Base-by-base conservation (phyloP, 1,140 invertebrate genomes). In the Anagrus nilaparvatae region DNA sequence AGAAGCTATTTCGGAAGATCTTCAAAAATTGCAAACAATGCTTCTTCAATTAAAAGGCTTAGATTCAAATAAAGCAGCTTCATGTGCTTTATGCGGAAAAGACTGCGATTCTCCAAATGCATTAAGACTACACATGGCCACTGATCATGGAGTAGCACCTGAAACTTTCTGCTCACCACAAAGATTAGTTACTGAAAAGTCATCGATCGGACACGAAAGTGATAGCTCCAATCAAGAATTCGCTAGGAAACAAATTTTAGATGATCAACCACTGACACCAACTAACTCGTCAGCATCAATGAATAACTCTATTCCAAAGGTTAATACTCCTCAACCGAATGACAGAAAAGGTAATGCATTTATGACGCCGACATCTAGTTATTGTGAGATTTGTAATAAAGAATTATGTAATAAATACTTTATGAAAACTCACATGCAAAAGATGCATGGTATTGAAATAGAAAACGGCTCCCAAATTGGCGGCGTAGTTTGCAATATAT, bases 331-430 rank as follows among this genome's bases (percentile, higher is more conserved):
- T 47, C 44, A 54, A 32, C 39, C 52, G 9, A 32, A 3, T n/a
- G 60, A 61, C 18, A 53, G 56, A 18, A 52, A 64, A 29, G 14
- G 59, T 14, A 48, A 46, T 44, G 4, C 62, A 20, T 55, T 66
- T 32, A 63, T 80, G 32, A 75, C 80, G 10, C 82, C 73, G 0
- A 81, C 79, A 0, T 86, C 82, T 32, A 92, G 92, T 55, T 97
- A 93, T 57, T 99, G 97, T 65, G 93, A 97, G 61, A 95, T 99
- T 44, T 99, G 97, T 67, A 97, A 98, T 67, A 99, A 99, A 70
- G 94, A 98, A 65, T 66, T 97, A 23, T 99, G 96, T 69, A 99
- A 99, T 70, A 99, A 99, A 65, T 99, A 99, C 59, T 99, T 99
- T 61, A 92, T 99, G 82, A 93, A 97, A 61, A 98, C 94, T 0